Percentiles rank a stretch among this genome's conserved stretches.
phyloP scores from a whole-genome alignment of 1,140 invertebrate genomes.

The Coptotermes formosanus region DNA sequence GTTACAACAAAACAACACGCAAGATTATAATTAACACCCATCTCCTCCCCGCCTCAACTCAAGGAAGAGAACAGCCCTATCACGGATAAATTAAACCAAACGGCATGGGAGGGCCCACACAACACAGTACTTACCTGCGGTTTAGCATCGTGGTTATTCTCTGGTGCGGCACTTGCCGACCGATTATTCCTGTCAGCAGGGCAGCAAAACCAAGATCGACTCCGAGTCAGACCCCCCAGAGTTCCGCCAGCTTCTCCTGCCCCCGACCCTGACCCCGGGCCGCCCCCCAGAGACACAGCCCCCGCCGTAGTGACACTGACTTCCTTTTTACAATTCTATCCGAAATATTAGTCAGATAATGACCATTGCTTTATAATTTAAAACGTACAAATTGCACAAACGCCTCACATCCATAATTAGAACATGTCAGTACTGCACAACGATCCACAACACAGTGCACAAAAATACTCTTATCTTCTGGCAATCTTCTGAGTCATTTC shows the following conservation, averaged over 20 bases:
- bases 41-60: background rate
- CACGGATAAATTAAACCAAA: background rate
- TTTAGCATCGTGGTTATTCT: conserved; percentile 15
- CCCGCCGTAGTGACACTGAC: conserved; percentile 1
- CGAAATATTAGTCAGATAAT: background rate
- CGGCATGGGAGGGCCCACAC: background rate
- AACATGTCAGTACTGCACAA: background rate
- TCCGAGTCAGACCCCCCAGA: conserved; percentile 25
- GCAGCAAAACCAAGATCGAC: conserved; percentile 44
- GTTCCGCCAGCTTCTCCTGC: conserved; percentile 18
- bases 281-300: conserved; percentile 15
- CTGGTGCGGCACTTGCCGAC: background rate
- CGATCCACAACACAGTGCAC: no score
- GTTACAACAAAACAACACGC: background rate
- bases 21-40: background rate
- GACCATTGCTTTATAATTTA: background rate
- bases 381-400: background rate
- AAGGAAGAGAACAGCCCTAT: background rate
- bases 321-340: background rate
- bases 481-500: background rate
- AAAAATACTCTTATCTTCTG: background rate
- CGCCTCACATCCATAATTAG: background rate
- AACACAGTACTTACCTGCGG: conserved; percentile 20
- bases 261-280: conserved; percentile 12
- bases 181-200: conserved; percentile 38